A percentile compares a stretch with the other conserved stretches of the same genome.
Evolutionary conservation across 2,797 vertebrate species (phyloP).

Genomic region (Chaenodraco wilsoni): DNA sequence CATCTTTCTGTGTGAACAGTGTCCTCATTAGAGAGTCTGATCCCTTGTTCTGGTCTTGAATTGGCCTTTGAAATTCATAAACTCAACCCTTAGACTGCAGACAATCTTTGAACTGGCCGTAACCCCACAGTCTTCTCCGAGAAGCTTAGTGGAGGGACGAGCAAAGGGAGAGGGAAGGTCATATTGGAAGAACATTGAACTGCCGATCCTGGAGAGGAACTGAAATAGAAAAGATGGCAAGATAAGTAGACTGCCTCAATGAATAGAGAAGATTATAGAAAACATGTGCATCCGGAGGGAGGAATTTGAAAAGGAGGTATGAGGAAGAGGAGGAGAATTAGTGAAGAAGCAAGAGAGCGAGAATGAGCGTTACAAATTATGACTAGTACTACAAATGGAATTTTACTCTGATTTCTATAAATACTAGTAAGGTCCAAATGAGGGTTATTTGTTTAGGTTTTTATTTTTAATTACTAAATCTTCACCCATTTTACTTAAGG

Average conservation of each 20-base stretch:
- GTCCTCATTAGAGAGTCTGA: constrained; percentile 34
- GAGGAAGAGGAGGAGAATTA: background rate
- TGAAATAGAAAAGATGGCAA: background rate
- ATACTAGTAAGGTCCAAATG: background rate
- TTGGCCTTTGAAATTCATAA: constrained; percentile 41
- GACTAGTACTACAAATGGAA: background rate
- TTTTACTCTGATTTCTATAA: background rate
- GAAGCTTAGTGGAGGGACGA: constrained; percentile 9
- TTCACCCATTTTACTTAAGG: background rate
- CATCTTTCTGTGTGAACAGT: constrained; percentile 9
- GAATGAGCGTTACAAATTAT: background rate
- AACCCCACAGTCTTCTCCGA: background rate
- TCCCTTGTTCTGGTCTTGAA: constrained; percentile 35
- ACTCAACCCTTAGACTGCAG: constrained; percentile 17
- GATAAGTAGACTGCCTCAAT: background rate
- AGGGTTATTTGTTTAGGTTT: background rate
- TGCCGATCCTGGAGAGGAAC: background rate
- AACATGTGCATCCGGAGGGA: background rate
- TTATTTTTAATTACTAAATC: background rate
- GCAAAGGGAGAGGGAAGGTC: background rate
- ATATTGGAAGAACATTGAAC: background rate
- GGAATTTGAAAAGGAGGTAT: background rate
- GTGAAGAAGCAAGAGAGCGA: background rate
- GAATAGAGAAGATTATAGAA: background rate
- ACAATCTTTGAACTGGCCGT: constrained; percentile 12